Base-by-base conservation (phyloP, 1,140 invertebrate species). In the Forficula auricularia region DNA sequence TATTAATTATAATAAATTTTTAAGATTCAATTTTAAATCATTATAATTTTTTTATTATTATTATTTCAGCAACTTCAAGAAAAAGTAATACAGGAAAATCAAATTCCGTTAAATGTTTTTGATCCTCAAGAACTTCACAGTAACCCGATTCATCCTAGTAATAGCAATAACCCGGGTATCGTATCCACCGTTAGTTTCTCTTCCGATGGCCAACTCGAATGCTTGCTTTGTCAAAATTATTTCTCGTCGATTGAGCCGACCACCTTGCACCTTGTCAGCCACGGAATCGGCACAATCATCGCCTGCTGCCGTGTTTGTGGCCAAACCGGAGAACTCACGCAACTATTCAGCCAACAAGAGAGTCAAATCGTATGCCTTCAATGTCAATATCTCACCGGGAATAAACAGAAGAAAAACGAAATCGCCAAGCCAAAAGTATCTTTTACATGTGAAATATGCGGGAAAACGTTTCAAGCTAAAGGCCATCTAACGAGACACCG, bases 401-500 rank as follows among this genome's bases (percentile, higher is more conserved):
- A 27, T 27, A 27, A 27, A 27, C 18, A 8, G 38, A 13, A 31
- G 12, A 40, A 14, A 40, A 40, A 40, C 12, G 14, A 12, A n/a
- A 38, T 13, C 3, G 37, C 18, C 12, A 18, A 35, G 12, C 7
- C 32, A 42, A 19, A 41, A 22, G 19, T 15, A 19, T 9, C 34
- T 40, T 34, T 27, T 27, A 33, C 38, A 12, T 57, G 56, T 48
- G 54, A 57, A 40, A 48, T 56, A 14, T 57, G 56, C 41, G 48
- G 47, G 42, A 54, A 54, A 44, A 46, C 46, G 16, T 57, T 57
- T 41, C 51, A 46, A 4, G 52, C 53, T 8, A 40, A 48, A 15
- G 52, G 48, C 16, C 50, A 55, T 36, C 47, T 56, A 19, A 46
- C 43, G 14, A 48, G 54, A 3, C 54, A 56, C 40, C 47, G 49